Evolutionary conservation across 2,888 invertebrate genomes (phyloP).

Genomic region (Gasteruption jaculator): DNA sequence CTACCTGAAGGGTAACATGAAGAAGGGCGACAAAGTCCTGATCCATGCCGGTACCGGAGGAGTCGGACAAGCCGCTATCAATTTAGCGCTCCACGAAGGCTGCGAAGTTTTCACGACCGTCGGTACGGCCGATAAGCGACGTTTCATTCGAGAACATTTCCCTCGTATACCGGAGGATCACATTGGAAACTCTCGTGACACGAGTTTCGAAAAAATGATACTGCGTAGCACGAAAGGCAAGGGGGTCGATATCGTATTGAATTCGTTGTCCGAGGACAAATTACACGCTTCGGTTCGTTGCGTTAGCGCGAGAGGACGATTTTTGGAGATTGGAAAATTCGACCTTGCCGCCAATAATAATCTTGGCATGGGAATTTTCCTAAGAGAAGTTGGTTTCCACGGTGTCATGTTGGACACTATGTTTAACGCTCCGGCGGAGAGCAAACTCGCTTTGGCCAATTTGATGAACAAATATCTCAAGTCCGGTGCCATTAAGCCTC

Average conservation of each 20-base stretch:
- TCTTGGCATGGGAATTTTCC: slow-evolving; percentile 63
- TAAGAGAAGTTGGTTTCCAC: slow-evolving; percentile 71
- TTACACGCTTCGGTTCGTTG: slow-evolving; percentile 67
- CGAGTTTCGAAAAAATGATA: slow-evolving; percentile 83
- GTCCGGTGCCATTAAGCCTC: slow-evolving; percentile 65
- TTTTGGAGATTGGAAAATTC: slow-evolving; percentile 83
- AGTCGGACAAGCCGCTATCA: slow-evolving; percentile 67
- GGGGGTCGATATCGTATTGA: slow-evolving; percentile 89
- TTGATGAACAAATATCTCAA: slow-evolving; percentile 64
- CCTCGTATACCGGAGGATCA: slow-evolving; percentile 59
- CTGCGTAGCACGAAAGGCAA: slow-evolving; percentile 73
- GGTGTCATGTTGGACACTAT: slow-evolving; percentile 73
- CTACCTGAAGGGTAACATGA: slow-evolving; percentile 54
- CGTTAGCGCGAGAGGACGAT: slow-evolving; percentile 61
- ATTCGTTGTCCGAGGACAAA: slow-evolving; percentile 90
- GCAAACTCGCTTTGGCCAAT: slow-evolving; percentile 55
- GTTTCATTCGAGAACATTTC: slow-evolving; percentile 57
- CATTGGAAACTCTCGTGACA: slow-evolving; percentile 84
- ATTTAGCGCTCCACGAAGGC: slow-evolving; percentile 57
- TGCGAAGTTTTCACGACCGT: slow-evolving; percentile 63
- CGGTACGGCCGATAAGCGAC: slow-evolving; percentile 55
- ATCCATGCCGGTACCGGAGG: slow-evolving; percentile 57
- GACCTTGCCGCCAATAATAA: slow-evolving; percentile 68
- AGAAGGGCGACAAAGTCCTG: slow-evolving; percentile 50
- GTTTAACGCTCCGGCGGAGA: slow-evolving; percentile 53